These are phyloP conservation scores for Vireo altiloquus DNA, from an alignment of 2,113 vertebrate genomes.

Conservation along the genomic window DNA sequence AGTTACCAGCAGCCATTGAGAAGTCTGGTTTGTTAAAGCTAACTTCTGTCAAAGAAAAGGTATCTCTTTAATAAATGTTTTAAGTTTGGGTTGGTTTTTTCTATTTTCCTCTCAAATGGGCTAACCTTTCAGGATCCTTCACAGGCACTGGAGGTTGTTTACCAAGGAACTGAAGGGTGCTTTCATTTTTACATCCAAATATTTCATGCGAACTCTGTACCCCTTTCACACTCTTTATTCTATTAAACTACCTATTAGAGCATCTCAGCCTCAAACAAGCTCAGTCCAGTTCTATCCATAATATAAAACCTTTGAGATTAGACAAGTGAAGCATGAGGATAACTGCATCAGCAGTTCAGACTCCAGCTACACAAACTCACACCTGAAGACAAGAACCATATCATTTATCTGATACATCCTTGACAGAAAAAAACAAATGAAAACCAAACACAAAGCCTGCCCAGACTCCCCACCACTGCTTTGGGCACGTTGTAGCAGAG, in stretches of 20 bases:
- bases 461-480: background rate
- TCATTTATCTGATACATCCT: background rate
- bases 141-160: background rate
- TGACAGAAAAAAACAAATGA: background rate
- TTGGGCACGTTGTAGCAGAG: background rate
- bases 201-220: background rate
- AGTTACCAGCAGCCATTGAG: background rate
- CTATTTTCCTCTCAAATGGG: background rate
- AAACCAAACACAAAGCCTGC: background rate
- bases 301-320: background rate
- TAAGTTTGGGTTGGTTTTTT: background rate
- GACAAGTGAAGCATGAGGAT: background rate
- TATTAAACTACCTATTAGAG: conserved; percentile 13
- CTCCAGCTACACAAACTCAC: background rate
- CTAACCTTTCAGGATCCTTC: background rate
- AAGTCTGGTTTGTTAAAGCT: conserved; percentile 46
- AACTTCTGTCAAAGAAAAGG: background rate
- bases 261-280: background rate
- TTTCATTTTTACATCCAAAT: conserved; percentile 21
- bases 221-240: background rate
- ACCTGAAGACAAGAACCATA: background rate
- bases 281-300: background rate
- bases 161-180: background rate
- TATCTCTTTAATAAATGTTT: background rate
- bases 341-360: background rate